Base-by-base conservation (phyloP, 2,888 invertebrate species). In the Ethmia dodecea region DNA sequence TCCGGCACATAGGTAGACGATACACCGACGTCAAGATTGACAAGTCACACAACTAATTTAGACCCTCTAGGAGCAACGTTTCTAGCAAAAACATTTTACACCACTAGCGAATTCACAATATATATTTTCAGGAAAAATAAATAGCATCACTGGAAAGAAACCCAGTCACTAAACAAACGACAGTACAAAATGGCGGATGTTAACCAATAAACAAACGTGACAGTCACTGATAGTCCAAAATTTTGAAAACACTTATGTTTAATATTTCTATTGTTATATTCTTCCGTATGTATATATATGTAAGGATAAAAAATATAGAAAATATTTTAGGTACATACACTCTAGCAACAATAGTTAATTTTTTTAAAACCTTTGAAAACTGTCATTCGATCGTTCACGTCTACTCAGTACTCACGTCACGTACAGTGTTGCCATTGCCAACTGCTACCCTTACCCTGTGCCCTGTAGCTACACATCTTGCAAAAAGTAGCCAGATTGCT, bases 171-270 rank as follows among this genome's bases (percentile, higher is more conserved):
- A 83, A 81, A 84, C 83, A 86, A 84, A 83, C 86, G 84, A 86
- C 77, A 79, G 80, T 80, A 86, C 86, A 86, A 86, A 84, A 86
- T 86, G 86, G 86, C 86, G 86, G 86, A 80, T 81, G 78, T 71
- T 81, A 83, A 81, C 83, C 83, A 83, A 86, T 80, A 84, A 86
- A 81, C 83, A 86, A 83, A 83, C 81, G 79, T 76, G 78, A 73
- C 72, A 76, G 72, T 80, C 76, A 78, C 75, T 64, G 71, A 57
- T 71, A 62, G 52, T 61, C 51, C 40, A 45, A 62, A 66, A 48
- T 43, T 55, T 45, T 54, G 39, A 41, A 53, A 49, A 57, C 62
- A 71, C 68, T 67, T 68, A 65, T 53, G 63, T 69, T 65, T 55
- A 52, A 47, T 45, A 44, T 57, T 59, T 49, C 38, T 52, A 49